Evolutionary conservation across 1,140 invertebrate species (phyloP).

Genomic region (Aethina tumida): DNA sequence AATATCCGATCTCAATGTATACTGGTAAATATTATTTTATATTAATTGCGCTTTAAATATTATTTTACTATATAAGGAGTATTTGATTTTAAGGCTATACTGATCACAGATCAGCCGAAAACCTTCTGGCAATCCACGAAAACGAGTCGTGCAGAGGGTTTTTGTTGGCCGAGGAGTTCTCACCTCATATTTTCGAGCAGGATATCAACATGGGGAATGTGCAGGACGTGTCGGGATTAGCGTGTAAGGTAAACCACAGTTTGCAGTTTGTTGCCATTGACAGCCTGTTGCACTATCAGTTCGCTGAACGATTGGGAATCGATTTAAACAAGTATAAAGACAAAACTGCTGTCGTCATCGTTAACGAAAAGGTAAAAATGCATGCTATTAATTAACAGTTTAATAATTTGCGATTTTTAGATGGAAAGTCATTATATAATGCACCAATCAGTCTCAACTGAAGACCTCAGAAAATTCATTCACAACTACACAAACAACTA

Average conservation of each 20-base stretch:
- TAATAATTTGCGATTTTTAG: constrained; percentile 37
- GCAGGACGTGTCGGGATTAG: constrained; percentile 28
- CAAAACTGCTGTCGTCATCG: constrained; percentile 58
- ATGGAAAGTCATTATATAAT: constrained; percentile 58
- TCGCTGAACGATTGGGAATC: constrained; percentile 61
- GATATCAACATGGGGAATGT: constrained; percentile 3
- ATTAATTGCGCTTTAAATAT: no score
- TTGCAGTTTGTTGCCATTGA: constrained; percentile 63
- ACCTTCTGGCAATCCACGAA: constrained; percentile 34
- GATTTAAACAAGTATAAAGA: constrained; percentile 49
- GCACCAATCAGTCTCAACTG: constrained; percentile 44
- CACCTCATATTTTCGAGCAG: constrained; percentile 24
- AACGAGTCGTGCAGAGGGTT: constrained; percentile 37
- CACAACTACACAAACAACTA: constrained; percentile 49
- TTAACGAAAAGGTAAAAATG: constrained; percentile 54
- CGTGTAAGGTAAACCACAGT: constrained; percentile 53
- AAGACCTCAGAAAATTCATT: constrained; percentile 51
- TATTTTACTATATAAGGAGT: no score
- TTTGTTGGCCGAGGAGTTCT: constrained; percentile 35
- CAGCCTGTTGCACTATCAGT: constrained; percentile 55
- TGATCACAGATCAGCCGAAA: constrained; percentile 44
- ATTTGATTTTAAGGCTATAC: constrained; percentile 6
- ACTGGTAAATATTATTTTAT: not conserved
- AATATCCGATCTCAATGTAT: not conserved
- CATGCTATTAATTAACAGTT: not conserved